These are phyloP conservation scores for Perca fluviatilis DNA, from an alignment of 2,113 vertebrate species.

Conservation along the genomic window DNA sequence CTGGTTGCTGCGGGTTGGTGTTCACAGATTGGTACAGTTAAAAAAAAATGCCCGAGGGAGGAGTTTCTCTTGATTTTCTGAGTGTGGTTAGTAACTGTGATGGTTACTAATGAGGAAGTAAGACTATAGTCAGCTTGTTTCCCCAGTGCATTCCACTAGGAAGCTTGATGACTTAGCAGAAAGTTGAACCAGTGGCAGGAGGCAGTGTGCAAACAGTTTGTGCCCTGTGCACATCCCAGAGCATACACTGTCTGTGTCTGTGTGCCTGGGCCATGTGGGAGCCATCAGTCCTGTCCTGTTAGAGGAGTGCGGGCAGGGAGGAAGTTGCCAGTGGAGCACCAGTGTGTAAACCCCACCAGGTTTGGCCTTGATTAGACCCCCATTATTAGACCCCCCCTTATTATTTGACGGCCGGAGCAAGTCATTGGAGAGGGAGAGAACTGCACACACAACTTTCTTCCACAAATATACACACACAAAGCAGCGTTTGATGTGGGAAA, in stretches of 20 bases:
- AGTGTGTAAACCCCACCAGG: conserved; percentile 55
- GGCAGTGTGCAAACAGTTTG: conserved; percentile 43
- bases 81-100: neutral
- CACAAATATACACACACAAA: conserved; percentile 23
- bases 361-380: conserved; percentile 61
- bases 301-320: conserved; percentile 31
- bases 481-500: conserved; percentile 63
- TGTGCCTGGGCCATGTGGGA: conserved; percentile 52
- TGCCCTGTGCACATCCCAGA: conserved; percentile 6
- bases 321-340: conserved; percentile 33
- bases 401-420: conserved; percentile 50
- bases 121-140: neutral
- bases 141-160: neutral
- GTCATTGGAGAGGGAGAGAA: conserved; percentile 41
- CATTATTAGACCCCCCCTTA: neutral
- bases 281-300: conserved; percentile 58
- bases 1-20: too few relatives aligned
- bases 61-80: conserved; percentile 10
- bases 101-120: conserved; percentile 18
- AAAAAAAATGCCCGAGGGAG: neutral
- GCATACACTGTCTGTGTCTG: conserved; percentile 8
- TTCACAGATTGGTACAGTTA: neutral
- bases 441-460: neutral
- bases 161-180: conserved; percentile 51
- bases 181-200: conserved; percentile 31